Evolutionary conservation across 2,888 invertebrate species (phyloP).

Genomic region (Gryllus longicercus): DNA sequence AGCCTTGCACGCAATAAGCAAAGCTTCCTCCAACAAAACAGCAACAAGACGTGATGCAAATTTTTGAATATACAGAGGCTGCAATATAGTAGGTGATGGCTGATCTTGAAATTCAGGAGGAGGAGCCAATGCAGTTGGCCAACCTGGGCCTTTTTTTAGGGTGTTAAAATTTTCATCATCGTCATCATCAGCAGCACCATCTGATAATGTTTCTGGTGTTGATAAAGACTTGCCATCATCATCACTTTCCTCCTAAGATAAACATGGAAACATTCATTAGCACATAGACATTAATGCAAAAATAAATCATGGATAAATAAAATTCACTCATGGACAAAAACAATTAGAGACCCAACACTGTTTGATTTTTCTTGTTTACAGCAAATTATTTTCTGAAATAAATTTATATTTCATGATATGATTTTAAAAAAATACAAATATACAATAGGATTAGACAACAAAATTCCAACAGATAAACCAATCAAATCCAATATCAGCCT

Average conservation of each 20-base stretch:
- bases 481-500: too few relatives aligned
- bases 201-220: slow-evolving; percentile 74
- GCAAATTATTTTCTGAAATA: too few relatives aligned
- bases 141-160: slow-evolving; percentile 67
- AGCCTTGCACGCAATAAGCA: slow-evolving; percentile 49
- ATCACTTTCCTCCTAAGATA: slow-evolving; percentile 69
- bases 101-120: slow-evolving; percentile 80
- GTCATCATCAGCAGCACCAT: slow-evolving; percentile 47
- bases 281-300: background rate
- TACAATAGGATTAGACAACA: too few relatives aligned
- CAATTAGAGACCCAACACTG: too few relatives aligned
- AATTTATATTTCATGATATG: too few relatives aligned
- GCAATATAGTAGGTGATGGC: slow-evolving; percentile 36
- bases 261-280: slow-evolving; percentile 47
- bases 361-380: too few relatives aligned
- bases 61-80: slow-evolving; percentile 44
- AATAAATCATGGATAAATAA: slow-evolving; percentile 33
- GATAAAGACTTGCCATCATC: slow-evolving; percentile 73
- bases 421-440: too few relatives aligned
- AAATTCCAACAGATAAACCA: too few relatives aligned
- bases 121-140: slow-evolving; percentile 72
- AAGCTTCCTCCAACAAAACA: slow-evolving; percentile 51
- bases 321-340: too few relatives aligned
- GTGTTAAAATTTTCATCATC: slow-evolving; percentile 70
- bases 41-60: slow-evolving; percentile 51